Evolutionary conservation across 2,888 invertebrate genomes (phyloP), one percentile per base, ranked within the genome.

Genomic region (Dusona sp.): DNA sequence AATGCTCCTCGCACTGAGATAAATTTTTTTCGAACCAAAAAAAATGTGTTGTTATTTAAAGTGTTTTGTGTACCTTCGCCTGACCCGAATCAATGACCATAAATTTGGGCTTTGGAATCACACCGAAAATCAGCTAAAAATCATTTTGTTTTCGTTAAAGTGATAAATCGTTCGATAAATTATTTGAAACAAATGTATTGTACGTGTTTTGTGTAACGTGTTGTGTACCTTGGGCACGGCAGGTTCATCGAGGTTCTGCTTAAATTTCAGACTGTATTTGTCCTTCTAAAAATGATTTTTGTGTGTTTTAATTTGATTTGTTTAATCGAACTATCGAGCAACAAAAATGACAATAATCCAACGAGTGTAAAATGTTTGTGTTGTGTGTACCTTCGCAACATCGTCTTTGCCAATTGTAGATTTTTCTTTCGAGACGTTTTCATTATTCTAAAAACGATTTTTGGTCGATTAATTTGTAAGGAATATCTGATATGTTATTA

Each of bases 211-310:
- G 13, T 36, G 42, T 84, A 73, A 54, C 1, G n/a, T 54, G 29
- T 86, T 61, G 85, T 90, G 85, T 91, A 91, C 91, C 91, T 91
- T 91, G 11, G 88, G 48, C 45, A 88, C 89, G 45, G 81, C 86
- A 36, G 89, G 89, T 88, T 89, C 90, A 67, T 65, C 87, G 42
- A 88, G 89, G 22, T 85, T 84, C 33, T 85, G n/a, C 80, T 85
- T 89, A 33, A 82, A 84, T 90, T 89, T 90, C 13, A 74, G 78
- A 42, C 70, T 54, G 64, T 72, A 68, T 87, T 83, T 83, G 57
- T 84, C 87, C 87, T 88, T 85, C 87, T 87, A 86, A 83, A 86
- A 86, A 88, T 79, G 22, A 83, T 80, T 61, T 16, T 19, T 48
- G 11, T 19, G 19, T 48, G 9, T 42, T 8, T 42, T 8, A 11